Evolutionary conservation across 2,797 vertebrate genomes (phyloP).

Genomic region (Cynopterus sphinx): DNA sequence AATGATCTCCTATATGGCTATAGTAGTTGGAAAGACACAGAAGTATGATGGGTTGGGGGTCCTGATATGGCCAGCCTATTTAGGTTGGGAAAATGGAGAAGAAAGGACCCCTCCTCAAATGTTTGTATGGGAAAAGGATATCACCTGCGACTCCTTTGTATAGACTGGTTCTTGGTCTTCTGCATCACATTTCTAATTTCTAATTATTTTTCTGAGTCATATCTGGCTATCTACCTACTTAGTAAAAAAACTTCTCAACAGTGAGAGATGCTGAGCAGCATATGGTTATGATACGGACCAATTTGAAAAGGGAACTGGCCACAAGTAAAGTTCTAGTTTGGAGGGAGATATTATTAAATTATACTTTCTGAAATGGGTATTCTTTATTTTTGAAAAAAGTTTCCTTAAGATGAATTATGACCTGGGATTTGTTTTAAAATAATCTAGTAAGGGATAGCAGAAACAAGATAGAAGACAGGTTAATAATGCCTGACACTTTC

Average conservation of each 20-base stretch:
- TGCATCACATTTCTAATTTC: not conserved
- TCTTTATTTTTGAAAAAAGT: not conserved
- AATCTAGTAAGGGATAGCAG: not conserved
- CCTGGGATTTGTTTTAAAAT: not conserved
- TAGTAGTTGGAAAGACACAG: not conserved
- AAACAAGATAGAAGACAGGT: not conserved
- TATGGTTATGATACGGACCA: not conserved
- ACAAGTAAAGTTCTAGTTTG: not conserved
- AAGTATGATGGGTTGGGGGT: not conserved
- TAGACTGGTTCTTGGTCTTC: not conserved
- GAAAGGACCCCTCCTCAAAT: not conserved
- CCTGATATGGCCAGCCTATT: not conserved
- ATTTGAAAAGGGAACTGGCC: not conserved
- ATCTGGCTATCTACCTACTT: not conserved
- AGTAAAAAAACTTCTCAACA: not conserved
- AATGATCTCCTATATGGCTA: not conserved
- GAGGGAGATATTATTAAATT: not conserved
- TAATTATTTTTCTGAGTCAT: not conserved
- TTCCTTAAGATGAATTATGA: not conserved
- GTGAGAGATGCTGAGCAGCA: not conserved
- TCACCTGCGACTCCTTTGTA: not conserved
- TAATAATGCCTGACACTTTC: not conserved
- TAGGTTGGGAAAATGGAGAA: not conserved
- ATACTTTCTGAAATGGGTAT: not conserved
- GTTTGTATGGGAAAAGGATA: not conserved